These are phyloP conservation scores for Drosophila burlai DNA, from an alignment of 1,140 invertebrate genomes.

Conservation along the genomic window DNA sequence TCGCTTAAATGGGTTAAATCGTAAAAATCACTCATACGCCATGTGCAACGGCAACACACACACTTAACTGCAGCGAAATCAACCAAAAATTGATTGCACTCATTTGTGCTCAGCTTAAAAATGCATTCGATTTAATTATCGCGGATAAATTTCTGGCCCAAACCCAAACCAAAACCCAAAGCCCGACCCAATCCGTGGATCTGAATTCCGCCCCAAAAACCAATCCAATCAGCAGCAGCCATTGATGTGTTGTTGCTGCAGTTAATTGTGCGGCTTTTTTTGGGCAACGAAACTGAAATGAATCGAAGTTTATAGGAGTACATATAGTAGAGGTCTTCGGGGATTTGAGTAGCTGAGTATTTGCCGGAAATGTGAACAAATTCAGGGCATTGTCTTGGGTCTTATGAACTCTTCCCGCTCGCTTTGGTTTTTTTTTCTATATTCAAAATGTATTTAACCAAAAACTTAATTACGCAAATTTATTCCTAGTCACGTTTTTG, in stretches of 20 bases:
- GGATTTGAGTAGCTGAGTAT: neutral
- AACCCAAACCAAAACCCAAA: neutral
- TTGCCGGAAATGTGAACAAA: neutral
- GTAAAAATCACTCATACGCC: constrained; percentile 59
- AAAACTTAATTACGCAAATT: constrained; percentile 34
- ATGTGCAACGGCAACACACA: constrained; percentile 16
- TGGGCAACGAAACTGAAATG: constrained; percentile 16
- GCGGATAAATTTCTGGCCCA: constrained; percentile 64
- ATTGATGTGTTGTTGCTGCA: constrained; percentile 35
- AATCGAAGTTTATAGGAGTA: neutral
- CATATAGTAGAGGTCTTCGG: neutral
- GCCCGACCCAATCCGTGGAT: too few species aligned
- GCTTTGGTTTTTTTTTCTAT: too few species aligned
- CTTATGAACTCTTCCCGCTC: too few species aligned
- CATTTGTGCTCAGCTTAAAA: constrained; percentile 76
- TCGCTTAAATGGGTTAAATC: constrained; percentile 31
- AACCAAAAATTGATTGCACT: constrained; percentile 69
- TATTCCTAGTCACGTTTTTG: constrained; percentile 61
- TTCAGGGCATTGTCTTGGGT: neutral
- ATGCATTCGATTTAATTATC: constrained; percentile 79
- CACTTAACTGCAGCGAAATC: constrained; percentile 65
- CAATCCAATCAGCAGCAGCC: constrained; percentile 7
- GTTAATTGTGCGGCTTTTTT: constrained; percentile 72
- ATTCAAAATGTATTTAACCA: constrained; percentile 15
- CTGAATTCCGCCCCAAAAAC: neutral